Conservation (phyloP, 2,113 vertebrate genomes). For the Tetraodon nigroviridis region DNA sequence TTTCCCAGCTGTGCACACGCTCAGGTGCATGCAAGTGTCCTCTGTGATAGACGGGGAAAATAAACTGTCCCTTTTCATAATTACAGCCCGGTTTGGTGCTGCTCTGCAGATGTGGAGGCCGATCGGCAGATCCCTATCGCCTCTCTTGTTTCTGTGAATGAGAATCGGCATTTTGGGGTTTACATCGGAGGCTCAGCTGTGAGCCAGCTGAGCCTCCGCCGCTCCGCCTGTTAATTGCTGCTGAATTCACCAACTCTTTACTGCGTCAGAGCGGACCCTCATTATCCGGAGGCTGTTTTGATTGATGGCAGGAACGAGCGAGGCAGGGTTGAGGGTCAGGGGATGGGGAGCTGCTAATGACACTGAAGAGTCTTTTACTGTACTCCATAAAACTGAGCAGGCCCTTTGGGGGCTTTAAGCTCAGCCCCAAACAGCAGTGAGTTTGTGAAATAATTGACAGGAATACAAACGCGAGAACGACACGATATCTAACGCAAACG, state of each 20-base stretch:
- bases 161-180: background rate
- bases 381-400: conserved; percentile 28
- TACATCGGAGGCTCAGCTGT: conserved; percentile 18
- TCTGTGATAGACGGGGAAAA: background rate
- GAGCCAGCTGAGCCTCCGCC: conserved; percentile 13
- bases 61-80: conserved; percentile 2
- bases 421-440: conserved; percentile 19
- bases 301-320: conserved; percentile 34
- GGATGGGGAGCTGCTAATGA: conserved; percentile 24
- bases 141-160: conserved; percentile 8
- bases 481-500: too few species aligned
- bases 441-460: conserved; percentile 24
- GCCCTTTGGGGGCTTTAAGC: conserved; percentile 31
- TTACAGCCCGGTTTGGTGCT: background rate
- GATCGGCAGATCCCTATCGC: background rate
- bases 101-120: conserved; percentile 3
- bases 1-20: conserved; percentile 4
- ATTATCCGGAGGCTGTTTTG: conserved; percentile 35
- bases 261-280: conserved; percentile 20
- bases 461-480: background rate
- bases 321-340: conserved; percentile 11
- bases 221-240: conserved; percentile 28
- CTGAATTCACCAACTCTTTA: conserved; percentile 21
- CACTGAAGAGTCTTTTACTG: conserved; percentile 13
- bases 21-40: conserved; percentile 3